Conservation (phyloP, 2,888 invertebrate species). For the Mythimna albipuncta region DNA sequence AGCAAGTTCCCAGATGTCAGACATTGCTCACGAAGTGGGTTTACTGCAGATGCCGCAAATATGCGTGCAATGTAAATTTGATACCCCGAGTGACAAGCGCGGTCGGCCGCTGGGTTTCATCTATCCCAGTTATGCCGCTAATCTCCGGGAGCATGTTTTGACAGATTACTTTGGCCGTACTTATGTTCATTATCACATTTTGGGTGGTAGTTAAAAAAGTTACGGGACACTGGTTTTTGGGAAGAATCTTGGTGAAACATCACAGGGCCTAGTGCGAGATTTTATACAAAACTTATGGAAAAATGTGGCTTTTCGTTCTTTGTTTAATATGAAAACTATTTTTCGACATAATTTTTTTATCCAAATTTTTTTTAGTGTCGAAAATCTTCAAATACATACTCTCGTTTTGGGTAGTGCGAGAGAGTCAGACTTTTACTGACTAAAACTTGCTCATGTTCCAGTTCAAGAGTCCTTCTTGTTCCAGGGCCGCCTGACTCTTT, state of each 20-base stretch:
- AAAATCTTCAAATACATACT: no score
- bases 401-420: no score
- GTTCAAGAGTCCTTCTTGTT: no score
- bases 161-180: constrained; percentile 66
- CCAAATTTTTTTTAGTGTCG: no score
- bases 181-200: constrained; percentile 50
- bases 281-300: no score
- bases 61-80: constrained; percentile 87
- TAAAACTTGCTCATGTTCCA: no score
- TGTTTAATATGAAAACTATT: no score
- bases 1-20: constrained; percentile 66
- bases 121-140: constrained; percentile 78
- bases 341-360: no score
- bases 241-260: background rate
- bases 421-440: no score
- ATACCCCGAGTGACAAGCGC: constrained; percentile 81
- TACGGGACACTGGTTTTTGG: constrained; percentile 29
- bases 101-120: constrained; percentile 75
- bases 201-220: constrained; percentile 30
- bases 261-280: background rate
- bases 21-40: constrained; percentile 73
- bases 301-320: no score
- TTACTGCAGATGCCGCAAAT: constrained; percentile 79
- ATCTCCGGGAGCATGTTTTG: constrained; percentile 72
- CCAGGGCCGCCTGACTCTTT: no score